A percentile compares a stretch with the other conserved stretches of the same genome.
phyloP scores from a whole-genome alignment of 2,797 vertebrate genomes.

The Ctenochaetus hawaiiensis region DNA sequence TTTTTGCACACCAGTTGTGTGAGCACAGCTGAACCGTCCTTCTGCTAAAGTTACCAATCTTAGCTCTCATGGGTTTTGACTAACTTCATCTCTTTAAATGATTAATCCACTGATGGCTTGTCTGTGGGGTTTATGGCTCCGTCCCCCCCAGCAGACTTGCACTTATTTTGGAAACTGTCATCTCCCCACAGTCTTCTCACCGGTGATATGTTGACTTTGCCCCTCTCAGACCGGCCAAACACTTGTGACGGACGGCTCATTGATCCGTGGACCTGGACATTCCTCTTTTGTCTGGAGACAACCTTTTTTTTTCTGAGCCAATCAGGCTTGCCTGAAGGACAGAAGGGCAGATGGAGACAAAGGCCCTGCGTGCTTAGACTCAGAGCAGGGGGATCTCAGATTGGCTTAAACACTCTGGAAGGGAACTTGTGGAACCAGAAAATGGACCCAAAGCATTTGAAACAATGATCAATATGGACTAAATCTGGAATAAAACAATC shows the following conservation, averaged over 20 bases:
- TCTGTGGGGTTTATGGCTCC: constrained; percentile 25
- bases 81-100: constrained; percentile 62
- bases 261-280: constrained; percentile 55
- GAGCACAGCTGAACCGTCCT: neutral
- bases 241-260: constrained; percentile 47
- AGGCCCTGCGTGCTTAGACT: constrained; percentile 34
- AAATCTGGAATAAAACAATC: neutral
- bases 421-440: neutral
- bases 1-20: neutral
- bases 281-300: constrained; percentile 57
- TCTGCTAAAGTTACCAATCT: neutral
- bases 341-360: constrained; percentile 51
- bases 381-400: constrained; percentile 27
- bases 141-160: constrained; percentile 43
- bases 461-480: neutral
- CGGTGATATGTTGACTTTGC: constrained; percentile 57
- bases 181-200: constrained; percentile 19
- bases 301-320: constrained; percentile 40
- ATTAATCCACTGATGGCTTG: constrained; percentile 62
- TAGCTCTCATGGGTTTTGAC: constrained; percentile 22
- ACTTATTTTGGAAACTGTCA: constrained; percentile 40
- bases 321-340: constrained; percentile 51
- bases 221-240: constrained; percentile 45
- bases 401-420: neutral
- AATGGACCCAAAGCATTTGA: neutral